Evolutionary conservation across 2,797 vertebrate species (phyloP), one percentile per base, ranked within the genome.

Genomic region (Trematomus bernacchii): DNA sequence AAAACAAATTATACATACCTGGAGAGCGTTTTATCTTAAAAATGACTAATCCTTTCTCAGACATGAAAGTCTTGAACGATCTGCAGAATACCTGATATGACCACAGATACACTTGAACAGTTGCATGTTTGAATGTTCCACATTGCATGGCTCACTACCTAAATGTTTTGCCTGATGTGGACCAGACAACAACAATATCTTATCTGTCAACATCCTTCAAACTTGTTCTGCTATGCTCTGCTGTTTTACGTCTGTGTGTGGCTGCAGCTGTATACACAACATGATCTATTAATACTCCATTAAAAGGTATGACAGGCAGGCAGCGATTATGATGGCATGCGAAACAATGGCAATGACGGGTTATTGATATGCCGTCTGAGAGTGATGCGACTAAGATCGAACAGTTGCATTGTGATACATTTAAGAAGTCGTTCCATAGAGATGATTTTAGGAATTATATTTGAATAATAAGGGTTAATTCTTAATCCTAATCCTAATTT

Each of bases 141-240:
- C 30, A 6, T 73, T 64, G 73, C 80, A 88, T 42, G 81, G 83
- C 62, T 83, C 84, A 85, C 54, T 87, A 87, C 63, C 2, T 33
- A 71, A 88, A 79, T 70, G 81, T 87, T 87, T 79, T 77, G 83
- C 21, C n/a, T 66, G 85, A 88, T 85, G 68, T 68, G 76, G 80
- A 87, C 76, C 88, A 87, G 88, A 91, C 89, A 60, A 88, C 87
- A 92, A 92, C 88, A 90, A 76, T 3, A 47, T 73, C 76, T 85
- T 44, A 77, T 87, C 88, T 68, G 68, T 90, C 87, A 85, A 71
- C 83, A 68, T 6, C 51, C 6, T 7, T 14, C 23, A 76, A 68
- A 89, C 80, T 60, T 12, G 74, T 81, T 84, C 53, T 27, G 8
- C 86, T 1, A 27, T 27, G 59, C 73, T 57, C 27, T 52, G 1